Evolutionary conservation across 1,140 invertebrate species (phyloP).

Genomic region (Pogonomyrmex barbatus): DNA sequence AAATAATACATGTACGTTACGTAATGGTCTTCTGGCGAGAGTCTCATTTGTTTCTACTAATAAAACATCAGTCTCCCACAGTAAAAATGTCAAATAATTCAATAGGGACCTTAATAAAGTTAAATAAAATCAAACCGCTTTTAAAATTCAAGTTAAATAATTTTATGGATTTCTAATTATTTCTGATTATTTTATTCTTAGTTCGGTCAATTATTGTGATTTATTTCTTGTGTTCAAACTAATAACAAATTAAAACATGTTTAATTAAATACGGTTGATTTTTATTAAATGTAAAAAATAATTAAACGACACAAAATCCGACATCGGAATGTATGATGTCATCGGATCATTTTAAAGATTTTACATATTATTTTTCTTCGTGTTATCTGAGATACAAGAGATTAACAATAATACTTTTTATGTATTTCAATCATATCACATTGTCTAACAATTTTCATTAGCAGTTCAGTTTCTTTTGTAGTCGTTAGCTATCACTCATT

Average conservation of each 20-base stretch:
- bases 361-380: no score
- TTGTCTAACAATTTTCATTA: neutral
- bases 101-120: conserved; percentile 35
- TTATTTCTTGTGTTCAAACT: no score
- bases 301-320: neutral
- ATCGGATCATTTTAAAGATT: no score
- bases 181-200: neutral
- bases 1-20: conserved; percentile 44
- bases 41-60: conserved; percentile 31
- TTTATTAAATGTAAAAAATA: neutral
- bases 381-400: no score
- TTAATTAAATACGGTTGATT: neutral
- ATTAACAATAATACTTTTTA: neutral
- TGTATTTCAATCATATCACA: neutral
- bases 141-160: conserved; percentile 26
- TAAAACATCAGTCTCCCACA: conserved; percentile 24
- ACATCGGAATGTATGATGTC: no score
- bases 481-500: conserved; percentile 4
- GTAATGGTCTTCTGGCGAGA: conserved; percentile 20
- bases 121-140: conserved; percentile 45
- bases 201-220: conserved; percentile 8
- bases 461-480: neutral
- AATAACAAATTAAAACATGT: no score
- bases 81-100: conserved; percentile 37
- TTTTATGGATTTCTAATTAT: conserved; percentile 9